phyloP scores from a whole-genome alignment of 2,113 vertebrate genomes.

The Hippocampus guttulatus region DNA sequence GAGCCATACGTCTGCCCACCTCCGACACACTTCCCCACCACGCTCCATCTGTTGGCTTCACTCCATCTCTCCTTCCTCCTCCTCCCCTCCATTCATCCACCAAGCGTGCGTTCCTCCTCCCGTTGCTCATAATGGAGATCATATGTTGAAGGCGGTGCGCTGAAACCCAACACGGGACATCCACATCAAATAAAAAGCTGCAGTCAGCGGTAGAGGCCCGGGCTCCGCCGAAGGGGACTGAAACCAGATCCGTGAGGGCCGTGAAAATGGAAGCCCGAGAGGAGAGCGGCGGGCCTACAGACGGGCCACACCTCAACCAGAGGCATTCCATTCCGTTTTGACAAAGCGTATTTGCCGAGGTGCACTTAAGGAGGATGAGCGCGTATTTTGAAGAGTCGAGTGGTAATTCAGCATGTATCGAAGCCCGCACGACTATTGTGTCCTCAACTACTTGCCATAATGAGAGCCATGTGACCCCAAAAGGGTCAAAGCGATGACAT shows the following conservation, averaged over 20 bases:
- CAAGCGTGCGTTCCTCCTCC: constrained; percentile 58
- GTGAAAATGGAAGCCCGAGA: constrained; percentile 56
- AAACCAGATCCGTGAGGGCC: constrained; percentile 64
- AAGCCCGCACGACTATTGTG: neutral
- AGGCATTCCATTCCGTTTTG: constrained; percentile 45
- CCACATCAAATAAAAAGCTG: constrained; percentile 75
- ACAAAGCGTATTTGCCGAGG: constrained; percentile 19
- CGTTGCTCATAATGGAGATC: constrained; percentile 73
- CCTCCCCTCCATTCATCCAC: constrained; percentile 49
- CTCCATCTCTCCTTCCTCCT: constrained; percentile 46
- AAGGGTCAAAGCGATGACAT: too few relatives aligned
- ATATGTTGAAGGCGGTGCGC: constrained; percentile 67
- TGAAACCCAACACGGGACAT: constrained; percentile 70
- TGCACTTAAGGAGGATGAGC: constrained; percentile 20
- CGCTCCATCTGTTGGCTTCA: constrained; percentile 47
- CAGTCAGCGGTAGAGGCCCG: constrained; percentile 62
- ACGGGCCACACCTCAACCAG: constrained; percentile 36
- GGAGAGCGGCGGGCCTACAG: constrained; percentile 18
- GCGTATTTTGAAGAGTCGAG: constrained; percentile 9
- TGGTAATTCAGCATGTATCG: neutral
- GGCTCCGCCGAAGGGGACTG: constrained; percentile 55
- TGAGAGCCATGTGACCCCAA: too few relatives aligned
- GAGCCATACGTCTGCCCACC: constrained; percentile 26
- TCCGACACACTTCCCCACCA: constrained; percentile 15
- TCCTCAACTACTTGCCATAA: neutral